phyloP scores from a whole-genome alignment of 2,113 vertebrate species.

The Oryzias celebensis region DNA sequence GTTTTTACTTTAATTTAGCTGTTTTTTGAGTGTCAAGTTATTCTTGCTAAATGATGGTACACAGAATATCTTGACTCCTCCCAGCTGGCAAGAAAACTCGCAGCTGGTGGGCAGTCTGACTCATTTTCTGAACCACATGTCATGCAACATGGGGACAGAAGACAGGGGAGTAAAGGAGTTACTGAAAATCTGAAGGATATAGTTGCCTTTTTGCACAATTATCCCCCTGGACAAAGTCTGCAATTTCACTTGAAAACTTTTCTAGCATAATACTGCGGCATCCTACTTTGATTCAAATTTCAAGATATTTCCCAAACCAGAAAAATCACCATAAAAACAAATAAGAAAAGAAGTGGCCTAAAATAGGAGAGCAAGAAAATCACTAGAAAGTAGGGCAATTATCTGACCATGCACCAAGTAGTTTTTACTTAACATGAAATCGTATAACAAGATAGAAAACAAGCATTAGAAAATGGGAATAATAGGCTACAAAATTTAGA shows the following conservation, averaged over 20 bases:
- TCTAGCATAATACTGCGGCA: neutral
- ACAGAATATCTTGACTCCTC: slow-evolving; percentile 47
- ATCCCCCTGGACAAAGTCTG: neutral
- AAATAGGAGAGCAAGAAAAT: too few species aligned
- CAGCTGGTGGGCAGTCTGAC: slow-evolving; percentile 74
- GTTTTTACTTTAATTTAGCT: neutral
- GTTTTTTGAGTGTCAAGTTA: neutral
- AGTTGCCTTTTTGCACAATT: slow-evolving; percentile 5
- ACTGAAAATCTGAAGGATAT: slow-evolving; percentile 14
- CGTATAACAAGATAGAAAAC: too few species aligned
- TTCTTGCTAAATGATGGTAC: neutral
- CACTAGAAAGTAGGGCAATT: too few species aligned
- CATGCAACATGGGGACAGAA: slow-evolving; percentile 34
- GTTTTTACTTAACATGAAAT: too few species aligned
- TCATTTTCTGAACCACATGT: slow-evolving; percentile 69
- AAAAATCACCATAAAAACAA: too few species aligned
- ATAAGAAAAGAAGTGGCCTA: too few species aligned
- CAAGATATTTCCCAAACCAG: neutral
- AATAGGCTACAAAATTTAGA: too few species aligned
- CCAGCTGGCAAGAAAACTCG: slow-evolving; percentile 50
- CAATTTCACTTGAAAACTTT: neutral
- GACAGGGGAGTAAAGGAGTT: slow-evolving; percentile 6
- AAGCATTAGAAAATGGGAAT: too few species aligned
- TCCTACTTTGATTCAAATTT: neutral
- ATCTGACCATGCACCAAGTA: too few species aligned